These are phyloP conservation scores for Venturia canescens DNA, from an alignment of 1,140 invertebrate species.

Conservation along the genomic window DNA sequence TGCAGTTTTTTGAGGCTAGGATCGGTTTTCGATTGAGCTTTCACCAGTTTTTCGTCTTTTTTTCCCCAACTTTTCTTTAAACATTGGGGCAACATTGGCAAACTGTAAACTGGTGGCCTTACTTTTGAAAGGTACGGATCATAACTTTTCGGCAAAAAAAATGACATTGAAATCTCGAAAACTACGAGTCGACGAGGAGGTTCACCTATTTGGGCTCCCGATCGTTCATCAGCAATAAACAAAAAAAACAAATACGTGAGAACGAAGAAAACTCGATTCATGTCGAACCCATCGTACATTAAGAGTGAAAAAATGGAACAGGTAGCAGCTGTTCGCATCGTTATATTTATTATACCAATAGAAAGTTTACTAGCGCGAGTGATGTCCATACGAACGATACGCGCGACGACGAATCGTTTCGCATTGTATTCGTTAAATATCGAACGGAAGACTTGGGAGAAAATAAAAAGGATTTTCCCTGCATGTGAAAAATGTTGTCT, in stretches of 20 bases:
- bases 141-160: too few species aligned
- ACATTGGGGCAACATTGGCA: too few species aligned
- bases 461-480: background rate
- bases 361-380: conserved; percentile 38
- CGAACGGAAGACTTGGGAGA: background rate
- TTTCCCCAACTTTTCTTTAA: too few species aligned
- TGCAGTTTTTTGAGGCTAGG: too few species aligned
- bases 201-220: too few species aligned
- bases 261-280: background rate
- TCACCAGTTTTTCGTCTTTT: too few species aligned
- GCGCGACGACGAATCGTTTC: background rate
- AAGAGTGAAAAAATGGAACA: background rate
- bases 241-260: background rate
- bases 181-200: too few species aligned
- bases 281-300: too few species aligned
- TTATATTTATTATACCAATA: conserved; percentile 48
- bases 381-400: background rate
- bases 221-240: background rate
- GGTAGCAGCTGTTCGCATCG: background rate
- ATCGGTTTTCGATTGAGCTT: too few species aligned
- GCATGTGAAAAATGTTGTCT: background rate
- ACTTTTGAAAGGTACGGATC: too few species aligned
- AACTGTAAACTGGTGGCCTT: too few species aligned
- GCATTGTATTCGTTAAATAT: conserved; percentile 2
- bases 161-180: too few species aligned